Percentiles rank a stretch among this genome's conserved stretches.
These are phyloP conservation scores for Onychorhynchus coronatus DNA, from an alignment of 2,113 vertebrate species.

Conservation along the genomic window DNA sequence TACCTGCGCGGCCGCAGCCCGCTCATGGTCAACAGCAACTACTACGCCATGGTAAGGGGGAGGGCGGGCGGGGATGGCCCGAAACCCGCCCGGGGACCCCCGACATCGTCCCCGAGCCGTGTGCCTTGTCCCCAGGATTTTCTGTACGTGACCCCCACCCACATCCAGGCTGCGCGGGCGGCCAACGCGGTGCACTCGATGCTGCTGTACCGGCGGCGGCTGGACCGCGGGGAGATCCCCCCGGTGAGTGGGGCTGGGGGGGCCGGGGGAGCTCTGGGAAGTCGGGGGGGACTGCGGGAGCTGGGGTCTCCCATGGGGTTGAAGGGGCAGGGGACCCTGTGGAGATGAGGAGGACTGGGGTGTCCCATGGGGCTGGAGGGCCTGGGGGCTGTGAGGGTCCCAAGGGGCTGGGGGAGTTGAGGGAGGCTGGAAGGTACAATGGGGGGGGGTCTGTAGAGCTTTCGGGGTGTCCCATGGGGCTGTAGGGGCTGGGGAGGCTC, in stretches of 20 bases:
- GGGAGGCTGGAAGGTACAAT: too few relatives aligned
- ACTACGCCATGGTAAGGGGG: slow-evolving; percentile 87
- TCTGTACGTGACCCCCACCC: slow-evolving; percentile 77
- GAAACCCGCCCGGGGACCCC: accelerated
- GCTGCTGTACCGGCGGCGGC: slow-evolving; percentile 87
- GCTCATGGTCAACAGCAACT: slow-evolving; percentile 98
- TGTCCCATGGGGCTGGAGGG: neutral
- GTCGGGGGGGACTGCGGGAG: too few relatives aligned
- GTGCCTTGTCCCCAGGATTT: slow-evolving; percentile 77
- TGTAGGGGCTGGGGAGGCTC: neutral
- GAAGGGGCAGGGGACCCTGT: neutral
- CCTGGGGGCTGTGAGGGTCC: neutral
- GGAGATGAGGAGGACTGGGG: neutral
- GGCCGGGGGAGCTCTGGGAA: too few relatives aligned
- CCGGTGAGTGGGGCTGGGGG: slow-evolving; percentile 70
- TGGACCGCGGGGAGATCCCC: slow-evolving; percentile 87
- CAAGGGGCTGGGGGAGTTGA: too few relatives aligned
- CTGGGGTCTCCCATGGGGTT: neutral
- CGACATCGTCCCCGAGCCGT: too few relatives aligned
- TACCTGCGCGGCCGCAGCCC: slow-evolving; percentile 87
- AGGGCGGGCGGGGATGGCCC: neutral
- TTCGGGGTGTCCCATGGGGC: neutral
- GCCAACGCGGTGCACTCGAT: slow-evolving; percentile 87
- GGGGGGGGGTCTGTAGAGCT: too few relatives aligned
- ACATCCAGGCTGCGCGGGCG: slow-evolving; percentile 83